Base-by-base conservation (phyloP, 2,797 vertebrate genomes). In the Hypotaenidia philippensis region DNA sequence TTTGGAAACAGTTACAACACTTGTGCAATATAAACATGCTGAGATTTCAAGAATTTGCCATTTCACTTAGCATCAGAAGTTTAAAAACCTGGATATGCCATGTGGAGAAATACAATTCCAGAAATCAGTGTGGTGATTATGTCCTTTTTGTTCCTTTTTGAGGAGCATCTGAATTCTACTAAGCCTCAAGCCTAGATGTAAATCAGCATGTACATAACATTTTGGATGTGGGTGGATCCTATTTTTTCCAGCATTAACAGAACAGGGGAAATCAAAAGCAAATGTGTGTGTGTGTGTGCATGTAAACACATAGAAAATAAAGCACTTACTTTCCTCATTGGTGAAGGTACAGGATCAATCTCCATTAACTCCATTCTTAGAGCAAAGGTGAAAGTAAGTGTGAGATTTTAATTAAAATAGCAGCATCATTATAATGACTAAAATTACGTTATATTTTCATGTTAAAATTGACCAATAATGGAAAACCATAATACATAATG, bases 281-380 rank as follows among this genome's bases (percentile, higher is more conserved):
- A 34, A 1, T 41, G 40, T 41, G 17, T 44, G 8, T n/a, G 44
- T 27, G 10, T 21, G 25, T 1, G 31, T 9, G 41, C 11, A 38
- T 11, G 52, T 3, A 22, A 7, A 53, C 6, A 66, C 12, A 8
- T 3, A n/a, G 5, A 41, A 5, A 4, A n/a, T 19, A 60, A 50
- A 12, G 20, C 59, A 93, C 98, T 97, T 88, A 98, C 98, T 86
- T 50, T 98, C 63, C 92, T 97, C 83, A 93, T 41, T 7, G 91
- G 95, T 60, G 96, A 96, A 69, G 97, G 86, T n/a, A 68, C 22
- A 81, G 78, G 38, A 87, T 97, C 97, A 60, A 97, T 15, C 9
- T 98, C 97, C 97, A 98, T 97, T 47, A 90, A 41, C 25, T 98
- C 97, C 57, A 63, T 49, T 87, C 98, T 98, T 92, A 41, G 13